Evolutionary conservation across 2,888 invertebrate genomes (phyloP), one percentile per base, ranked within the genome.

Genomic region (Meteorus cinctellus): DNA sequence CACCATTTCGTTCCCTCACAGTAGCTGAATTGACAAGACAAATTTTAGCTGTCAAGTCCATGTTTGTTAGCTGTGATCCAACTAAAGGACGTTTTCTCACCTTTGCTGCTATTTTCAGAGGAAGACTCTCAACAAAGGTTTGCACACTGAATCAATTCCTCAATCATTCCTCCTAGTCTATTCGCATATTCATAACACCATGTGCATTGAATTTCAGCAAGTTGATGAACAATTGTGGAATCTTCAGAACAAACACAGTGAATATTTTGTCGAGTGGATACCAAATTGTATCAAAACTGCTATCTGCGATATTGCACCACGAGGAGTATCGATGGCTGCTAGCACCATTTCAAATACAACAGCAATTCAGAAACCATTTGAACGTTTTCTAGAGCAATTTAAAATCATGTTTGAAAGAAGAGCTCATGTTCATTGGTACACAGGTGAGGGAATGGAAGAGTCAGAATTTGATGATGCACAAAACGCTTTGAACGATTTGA

Each of bases 371-470:
- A 96, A 96, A 90, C 90, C 96, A 84, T 96, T 96, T 91, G 95
- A 96, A 91, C 92, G 95, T 85, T 94, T 96, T 86, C 94, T 94
- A 12, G 94, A 95, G 89, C 94, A 95, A 90, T 96, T 96, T 90
- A 93, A 94, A 65, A 95, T 95, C 86, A 97, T 97, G 97, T 96
- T 97, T 93, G 93, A 96, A 83, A 94, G 97, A 84, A 97, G 96
- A 90, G 97, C 97, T 88, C 97, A 97, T 94, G 93, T 97, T 91
- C 97, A 97, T 92, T 97, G 97, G 97, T 98, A 97, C 92, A 97
- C 96, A 36, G 96, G 96, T 78, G 97, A 98, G 90, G 97, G 97
- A 80, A 97, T 97, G 97, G 97, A 97, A 90, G 97, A 97, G 91
- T 96, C 96, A 95, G 97, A 98, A 91, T 97, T 97, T 91, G 96